Base-by-base conservation (phyloP, 1,140 invertebrate species). In the Acromyrmex echinatior region DNA sequence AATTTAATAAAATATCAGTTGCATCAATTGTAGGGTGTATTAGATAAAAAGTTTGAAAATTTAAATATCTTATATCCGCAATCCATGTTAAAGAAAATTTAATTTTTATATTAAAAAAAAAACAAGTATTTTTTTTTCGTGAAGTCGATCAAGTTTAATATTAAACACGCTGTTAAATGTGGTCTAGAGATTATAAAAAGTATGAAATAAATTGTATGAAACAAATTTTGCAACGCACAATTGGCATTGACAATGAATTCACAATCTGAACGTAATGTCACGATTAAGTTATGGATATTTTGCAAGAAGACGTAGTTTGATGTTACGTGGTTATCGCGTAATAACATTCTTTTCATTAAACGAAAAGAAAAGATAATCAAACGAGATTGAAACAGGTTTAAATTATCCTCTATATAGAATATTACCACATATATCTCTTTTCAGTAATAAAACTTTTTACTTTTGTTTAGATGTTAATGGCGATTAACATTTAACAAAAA, bases 321-420 rank as follows among this genome's bases (percentile, higher is more conserved):
- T 66, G 63, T 66, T 66, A 66, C 31, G 18, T 45, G 39, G 10
- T 51, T 51, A 4, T 66, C 65, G 39, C 35, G 14, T 51, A 14
- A 51, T 14, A 66, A 66, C 35, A 66, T 66, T 66, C 18, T 66
- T 66, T 66, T n/a, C 65, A 66, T 10, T 66, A 10, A 3, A 66
- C 10, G 18, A 18, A 9, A 66, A 21, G 31, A n/a, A 45, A 39
- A 66, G 31, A 66, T 66, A 18, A 39, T 12, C 1, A 66, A 66
- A 66, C 63, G 63, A 66, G 65, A 66, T 66, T n/a, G 65, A 28
- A 66, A 45, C 35, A 18, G 31, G 35, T 66, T 16, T 66, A 39
- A 62, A 62, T 62, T 62, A 25, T 25, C 1, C 12, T 1, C 3
- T 62, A 25, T 14, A 25, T 12, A 60, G 12, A 60, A 14, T 45